Evolutionary conservation across 2,888 invertebrate genomes (phyloP).

Genomic region (Meiosimyza decipiens): DNA sequence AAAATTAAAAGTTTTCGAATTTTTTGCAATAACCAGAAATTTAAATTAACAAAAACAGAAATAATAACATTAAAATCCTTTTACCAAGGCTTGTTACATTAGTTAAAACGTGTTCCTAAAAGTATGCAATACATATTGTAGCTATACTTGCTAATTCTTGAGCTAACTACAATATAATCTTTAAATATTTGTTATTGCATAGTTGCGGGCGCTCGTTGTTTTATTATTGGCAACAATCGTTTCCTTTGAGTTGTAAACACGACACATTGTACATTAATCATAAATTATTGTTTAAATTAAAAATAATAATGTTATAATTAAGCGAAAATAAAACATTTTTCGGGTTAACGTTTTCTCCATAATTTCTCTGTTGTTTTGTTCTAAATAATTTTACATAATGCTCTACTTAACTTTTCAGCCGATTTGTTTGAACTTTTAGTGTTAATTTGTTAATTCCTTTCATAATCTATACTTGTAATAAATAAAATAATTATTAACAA

Average conservation of each 20-base stretch:
- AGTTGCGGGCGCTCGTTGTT: too few species aligned
- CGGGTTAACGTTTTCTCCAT: slow-evolving; percentile 51
- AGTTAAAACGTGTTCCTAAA: neutral
- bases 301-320: slow-evolving; percentile 35
- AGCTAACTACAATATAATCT: too few species aligned
- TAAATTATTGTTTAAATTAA: slow-evolving; percentile 36
- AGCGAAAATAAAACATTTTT: slow-evolving; percentile 67
- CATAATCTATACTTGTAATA: neutral
- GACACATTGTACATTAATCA: neutral
- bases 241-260: neutral
- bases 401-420: slow-evolving; percentile 27
- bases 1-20: slow-evolving; percentile 14
- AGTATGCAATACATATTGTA: too few species aligned
- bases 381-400: slow-evolving; percentile 22
- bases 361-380: neutral
- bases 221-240: too few species aligned
- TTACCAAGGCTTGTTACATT: neutral
- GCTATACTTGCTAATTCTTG: too few species aligned
- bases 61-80: slow-evolving; percentile 19
- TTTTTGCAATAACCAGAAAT: slow-evolving; percentile 63
- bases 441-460: slow-evolving; percentile 36
- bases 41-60: slow-evolving; percentile 33
- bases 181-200: too few species aligned
- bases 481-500: slow-evolving; percentile 24
- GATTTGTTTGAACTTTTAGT: slow-evolving; percentile 25